Evolutionary conservation across 2,888 invertebrate genomes (phyloP), one percentile per base, ranked within the genome.

Genomic region (Oscheius onirici): DNA sequence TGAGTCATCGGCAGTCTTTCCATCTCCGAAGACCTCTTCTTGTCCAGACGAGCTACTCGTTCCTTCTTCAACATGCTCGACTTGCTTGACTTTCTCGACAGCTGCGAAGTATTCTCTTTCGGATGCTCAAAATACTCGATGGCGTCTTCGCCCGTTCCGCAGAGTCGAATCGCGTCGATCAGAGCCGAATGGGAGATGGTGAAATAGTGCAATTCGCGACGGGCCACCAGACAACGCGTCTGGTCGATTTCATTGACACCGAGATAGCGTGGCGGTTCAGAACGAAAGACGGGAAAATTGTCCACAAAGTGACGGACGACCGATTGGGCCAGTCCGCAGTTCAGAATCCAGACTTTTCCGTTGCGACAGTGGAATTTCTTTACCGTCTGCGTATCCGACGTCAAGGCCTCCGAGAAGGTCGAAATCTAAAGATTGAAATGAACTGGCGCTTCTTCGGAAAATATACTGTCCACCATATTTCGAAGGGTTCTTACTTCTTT

Each of bases 271-370:
- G 43, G 58, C 40, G 58, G 41, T 5, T 40, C 17, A 2, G 58
- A 40, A 41, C n/a, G 43, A 41, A 58, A 58, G 6, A 20, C 40
- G 10, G 58, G 58, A 20, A 58, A 58, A n/a, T 22, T 58, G 10
- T 34, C 17, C 3, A 58, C 58, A 43, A 41, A 58, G 15, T 40
- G 11, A 8, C 2, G 20, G 2, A 41, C 58, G 17, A 58, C 22
- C 5, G 20, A n/a, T 10, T 3, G 6, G 2, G 41, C 8, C 17
- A 58, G 10, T 11, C 17, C 20, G 1, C 20, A 17, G 40, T 58
- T 58, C 17, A 58, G 15, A n/a, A 58, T 20, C 41, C 10, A 58
- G 43, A 58, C 58, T 58, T 41, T 13, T 58, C 43, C 58, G 17
- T 58, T 40, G 55, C 28, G 26, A 41, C 41, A 40, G 13, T 41